These are phyloP conservation scores for Lordiphosa collinella DNA, from an alignment of 1,140 invertebrate genomes.

Conservation along the genomic window DNA sequence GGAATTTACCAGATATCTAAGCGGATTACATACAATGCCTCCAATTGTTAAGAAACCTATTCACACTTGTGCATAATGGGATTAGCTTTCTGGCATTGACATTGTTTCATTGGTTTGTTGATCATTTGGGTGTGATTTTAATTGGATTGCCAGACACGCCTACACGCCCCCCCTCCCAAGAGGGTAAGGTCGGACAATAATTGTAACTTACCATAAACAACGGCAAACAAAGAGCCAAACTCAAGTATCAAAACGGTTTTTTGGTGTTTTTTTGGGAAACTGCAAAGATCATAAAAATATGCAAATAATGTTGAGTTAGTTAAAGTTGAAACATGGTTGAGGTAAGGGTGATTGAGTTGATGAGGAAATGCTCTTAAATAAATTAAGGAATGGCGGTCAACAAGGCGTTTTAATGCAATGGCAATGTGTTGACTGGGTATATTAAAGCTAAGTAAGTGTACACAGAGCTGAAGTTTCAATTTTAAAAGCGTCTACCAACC, in stretches of 20 bases:
- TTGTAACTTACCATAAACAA: constrained; percentile 66
- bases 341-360: too few species aligned
- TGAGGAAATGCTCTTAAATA: too few species aligned
- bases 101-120: constrained; percentile 59
- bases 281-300: constrained; percentile 37
- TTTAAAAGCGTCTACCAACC: too few species aligned
- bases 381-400: too few species aligned
- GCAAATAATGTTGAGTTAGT: constrained; percentile 45
- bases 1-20: too few species aligned
- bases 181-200: constrained; percentile 33
- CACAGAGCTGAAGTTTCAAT: too few species aligned
- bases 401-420: too few species aligned
- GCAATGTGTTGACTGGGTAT: too few species aligned
- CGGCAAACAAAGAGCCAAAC: constrained; percentile 41
- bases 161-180: constrained; percentile 16
- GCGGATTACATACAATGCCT: too few species aligned
- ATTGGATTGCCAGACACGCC: constrained; percentile 47
- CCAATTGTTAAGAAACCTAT: neutral
- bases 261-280: constrained; percentile 23
- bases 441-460: too few species aligned
- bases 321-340: too few species aligned
- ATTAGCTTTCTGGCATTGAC: constrained; percentile 58
- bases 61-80: constrained; percentile 16
- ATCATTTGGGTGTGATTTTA: constrained; percentile 54
- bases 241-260: constrained; percentile 20